These are phyloP conservation scores for Tetramorium parvispinum DNA, from an alignment of 1,140 invertebrate species.

Conservation along the genomic window DNA sequence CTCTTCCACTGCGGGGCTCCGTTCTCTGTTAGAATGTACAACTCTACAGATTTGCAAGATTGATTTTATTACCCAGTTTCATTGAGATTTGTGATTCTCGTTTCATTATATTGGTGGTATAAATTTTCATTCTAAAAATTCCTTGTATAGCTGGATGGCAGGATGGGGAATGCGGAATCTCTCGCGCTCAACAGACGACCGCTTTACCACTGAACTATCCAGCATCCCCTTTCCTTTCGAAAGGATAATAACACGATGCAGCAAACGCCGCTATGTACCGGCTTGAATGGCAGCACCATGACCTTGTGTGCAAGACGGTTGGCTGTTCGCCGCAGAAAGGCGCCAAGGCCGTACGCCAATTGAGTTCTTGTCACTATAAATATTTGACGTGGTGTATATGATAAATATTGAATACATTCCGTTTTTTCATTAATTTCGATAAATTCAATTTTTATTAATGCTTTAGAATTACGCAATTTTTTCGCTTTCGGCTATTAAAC, in stretches of 20 bases:
- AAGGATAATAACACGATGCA: conserved; percentile 4
- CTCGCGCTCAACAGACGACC: not conserved
- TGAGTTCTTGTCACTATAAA: not conserved
- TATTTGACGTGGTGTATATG: not conserved
- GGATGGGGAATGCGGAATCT: not conserved
- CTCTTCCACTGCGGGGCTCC: not conserved
- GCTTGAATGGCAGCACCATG: not conserved
- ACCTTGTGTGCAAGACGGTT: not conserved
- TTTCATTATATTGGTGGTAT: not conserved
- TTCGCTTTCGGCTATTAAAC: not conserved
- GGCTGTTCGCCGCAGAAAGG: not conserved
- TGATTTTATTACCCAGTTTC: not conserved
- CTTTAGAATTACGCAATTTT: not conserved
- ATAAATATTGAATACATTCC: not conserved
- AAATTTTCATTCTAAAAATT: not conserved
- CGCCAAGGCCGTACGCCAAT: not conserved
- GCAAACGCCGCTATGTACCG: not conserved
- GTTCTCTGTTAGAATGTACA: not conserved
- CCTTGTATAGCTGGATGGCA: not conserved
- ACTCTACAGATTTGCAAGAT: not conserved
- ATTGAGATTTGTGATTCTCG: not conserved
- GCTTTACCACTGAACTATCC: not conserved
- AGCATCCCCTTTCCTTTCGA: not conserved
- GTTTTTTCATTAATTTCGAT: not conserved
- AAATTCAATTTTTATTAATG: not conserved